These are phyloP conservation scores for Drosophila arizonae DNA, from an alignment of 1,140 invertebrate genomes.

Conservation along the genomic window DNA sequence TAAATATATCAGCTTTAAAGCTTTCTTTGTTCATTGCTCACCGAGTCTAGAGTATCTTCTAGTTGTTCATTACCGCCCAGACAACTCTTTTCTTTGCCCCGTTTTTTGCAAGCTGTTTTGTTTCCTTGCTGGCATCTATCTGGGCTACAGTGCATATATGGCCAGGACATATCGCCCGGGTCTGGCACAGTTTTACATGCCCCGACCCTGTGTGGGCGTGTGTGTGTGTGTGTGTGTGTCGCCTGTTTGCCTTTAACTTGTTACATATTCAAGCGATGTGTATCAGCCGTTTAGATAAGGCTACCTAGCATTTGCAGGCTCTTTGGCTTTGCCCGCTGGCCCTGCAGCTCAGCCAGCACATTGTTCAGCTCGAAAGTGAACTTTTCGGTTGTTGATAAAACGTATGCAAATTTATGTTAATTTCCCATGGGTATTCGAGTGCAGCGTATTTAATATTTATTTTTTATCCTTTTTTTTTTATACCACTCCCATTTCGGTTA, in stretches of 20 bases:
- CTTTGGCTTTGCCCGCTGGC: slow-evolving; percentile 2
- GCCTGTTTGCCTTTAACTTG: slow-evolving; percentile 71
- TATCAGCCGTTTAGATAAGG: slow-evolving; percentile 71
- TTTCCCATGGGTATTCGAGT: slow-evolving; percentile 70
- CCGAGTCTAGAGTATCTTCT: not conserved
- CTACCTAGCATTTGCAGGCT: slow-evolving; percentile 50
- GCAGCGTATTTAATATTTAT: slow-evolving; percentile 63
- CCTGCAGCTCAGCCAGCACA: not conserved
- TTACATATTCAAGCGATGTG: slow-evolving; percentile 76
- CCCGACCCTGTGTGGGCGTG: not conserved
- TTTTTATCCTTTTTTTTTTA: slow-evolving; percentile 44
- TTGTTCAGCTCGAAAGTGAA: slow-evolving; percentile 12
- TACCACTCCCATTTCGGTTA: slow-evolving; percentile 8
- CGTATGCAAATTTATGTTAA: slow-evolving; percentile 73
- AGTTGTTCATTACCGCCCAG: not conserved
- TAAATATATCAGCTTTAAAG: no score
- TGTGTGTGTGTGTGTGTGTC: slow-evolving; percentile 30
- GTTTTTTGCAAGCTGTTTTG: slow-evolving; percentile 20
- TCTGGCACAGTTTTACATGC: slow-evolving; percentile 20
- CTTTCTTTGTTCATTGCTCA: no score
- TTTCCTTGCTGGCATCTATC: slow-evolving; percentile 26
- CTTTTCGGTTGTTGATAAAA: slow-evolving; percentile 60
- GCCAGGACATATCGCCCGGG: slow-evolving; percentile 36
- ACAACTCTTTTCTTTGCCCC: not conserved
- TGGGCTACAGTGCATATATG: slow-evolving; percentile 2